phyloP scores from a whole-genome alignment of 2,888 invertebrate genomes.

The Empis stercorea region DNA sequence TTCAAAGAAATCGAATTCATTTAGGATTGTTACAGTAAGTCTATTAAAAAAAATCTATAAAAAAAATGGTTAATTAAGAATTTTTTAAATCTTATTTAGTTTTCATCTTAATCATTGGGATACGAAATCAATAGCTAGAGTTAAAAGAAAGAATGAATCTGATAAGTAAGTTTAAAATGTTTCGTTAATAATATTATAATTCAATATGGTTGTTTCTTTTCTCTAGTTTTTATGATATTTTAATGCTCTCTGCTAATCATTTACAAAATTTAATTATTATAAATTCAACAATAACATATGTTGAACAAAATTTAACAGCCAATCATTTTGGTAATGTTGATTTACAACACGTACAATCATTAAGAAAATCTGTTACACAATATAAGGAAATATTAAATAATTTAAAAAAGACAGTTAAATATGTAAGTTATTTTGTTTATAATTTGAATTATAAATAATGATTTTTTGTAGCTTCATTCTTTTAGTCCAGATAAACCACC shows the following conservation, averaged over 20 bases:
- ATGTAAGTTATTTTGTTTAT: slow-evolving; percentile 20
- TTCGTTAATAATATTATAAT: not conserved
- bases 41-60: not conserved
- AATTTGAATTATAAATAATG: not conserved
- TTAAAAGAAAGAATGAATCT: slow-evolving; percentile 16
- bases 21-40: slow-evolving; percentile 30
- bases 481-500: slow-evolving; percentile 29
- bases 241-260: slow-evolving; percentile 31
- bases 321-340: slow-evolving; percentile 20
- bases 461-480: slow-evolving; percentile 23
- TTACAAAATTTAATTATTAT: slow-evolving; percentile 29
- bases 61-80: not conserved
- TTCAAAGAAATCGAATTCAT: slow-evolving; percentile 27
- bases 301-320: slow-evolving; percentile 18
- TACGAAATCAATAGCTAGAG: slow-evolving; percentile 24
- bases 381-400: slow-evolving; percentile 24
- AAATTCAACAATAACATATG: slow-evolving; percentile 24
- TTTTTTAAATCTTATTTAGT: slow-evolving; percentile 15
- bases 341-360: slow-evolving; percentile 13
- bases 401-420: slow-evolving; percentile 26
- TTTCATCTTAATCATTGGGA: slow-evolving; percentile 34
- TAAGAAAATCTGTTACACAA: slow-evolving; percentile 18
- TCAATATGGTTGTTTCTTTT: slow-evolving; percentile 8
- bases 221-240: slow-evolving; percentile 33
- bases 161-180: slow-evolving; percentile 19